Evolutionary conservation across 2,113 vertebrate species (phyloP).

Genomic region (Origma solitaria): DNA sequence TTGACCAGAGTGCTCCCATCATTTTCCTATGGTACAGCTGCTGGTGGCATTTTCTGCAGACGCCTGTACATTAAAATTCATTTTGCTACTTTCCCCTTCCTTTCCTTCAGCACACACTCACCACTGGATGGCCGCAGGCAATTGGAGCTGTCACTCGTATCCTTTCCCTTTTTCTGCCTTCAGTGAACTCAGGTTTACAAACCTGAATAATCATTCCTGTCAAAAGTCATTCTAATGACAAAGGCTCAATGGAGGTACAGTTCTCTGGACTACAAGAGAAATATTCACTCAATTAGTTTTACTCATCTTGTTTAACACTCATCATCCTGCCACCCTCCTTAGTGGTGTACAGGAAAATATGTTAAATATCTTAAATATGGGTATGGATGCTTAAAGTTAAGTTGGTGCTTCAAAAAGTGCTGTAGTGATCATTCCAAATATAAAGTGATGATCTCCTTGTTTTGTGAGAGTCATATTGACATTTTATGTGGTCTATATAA

Average conservation of each 20-base stretch:
- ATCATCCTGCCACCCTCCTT: background rate
- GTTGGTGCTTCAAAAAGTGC: background rate
- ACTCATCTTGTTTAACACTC: background rate
- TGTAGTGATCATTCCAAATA: background rate
- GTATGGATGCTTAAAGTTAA: background rate
- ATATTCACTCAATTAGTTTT: background rate
- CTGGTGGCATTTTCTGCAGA: background rate
- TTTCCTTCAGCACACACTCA: accelerated
- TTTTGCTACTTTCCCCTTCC: background rate
- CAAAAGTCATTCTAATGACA: background rate
- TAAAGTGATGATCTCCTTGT: accelerated
- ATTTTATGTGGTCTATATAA: background rate
- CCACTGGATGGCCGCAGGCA: background rate
- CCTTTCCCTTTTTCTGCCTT: background rate
- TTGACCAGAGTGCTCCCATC: background rate
- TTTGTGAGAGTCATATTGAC: background rate
- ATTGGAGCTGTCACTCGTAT: background rate
- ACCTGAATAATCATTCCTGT: background rate
- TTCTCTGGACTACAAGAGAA: background rate
- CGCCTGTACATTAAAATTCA: background rate
- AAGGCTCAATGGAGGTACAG: background rate
- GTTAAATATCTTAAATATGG: background rate
- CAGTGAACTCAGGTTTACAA: background rate
- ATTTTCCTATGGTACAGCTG: background rate
- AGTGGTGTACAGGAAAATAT: background rate